These are phyloP conservation scores for Drosophila putrida DNA, from an alignment of 2,888 invertebrate species.

Conservation along the genomic window DNA sequence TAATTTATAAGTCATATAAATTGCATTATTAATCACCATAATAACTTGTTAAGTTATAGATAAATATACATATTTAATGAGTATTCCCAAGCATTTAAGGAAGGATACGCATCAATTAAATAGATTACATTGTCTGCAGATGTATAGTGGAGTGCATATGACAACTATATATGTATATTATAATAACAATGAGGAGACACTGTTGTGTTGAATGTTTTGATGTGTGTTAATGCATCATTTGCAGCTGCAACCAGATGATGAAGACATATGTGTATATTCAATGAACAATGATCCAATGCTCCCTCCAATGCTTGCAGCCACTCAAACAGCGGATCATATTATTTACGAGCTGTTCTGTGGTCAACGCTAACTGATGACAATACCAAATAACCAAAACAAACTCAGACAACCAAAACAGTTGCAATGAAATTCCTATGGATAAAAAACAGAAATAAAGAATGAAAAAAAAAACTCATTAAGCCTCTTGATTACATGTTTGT, in stretches of 20 bases:
- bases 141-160: slow-evolving; percentile 39
- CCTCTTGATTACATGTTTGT: slow-evolving; percentile 53
- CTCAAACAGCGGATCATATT: slow-evolving; percentile 41
- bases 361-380: slow-evolving; percentile 53
- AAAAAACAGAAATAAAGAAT: slow-evolving; percentile 3
- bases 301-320: slow-evolving; percentile 23
- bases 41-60: slow-evolving; percentile 7
- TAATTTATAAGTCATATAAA: neutral
- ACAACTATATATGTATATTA: slow-evolving; percentile 54
- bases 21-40: slow-evolving; percentile 6
- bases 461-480: slow-evolving; percentile 49
- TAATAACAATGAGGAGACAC: slow-evolving; percentile 59
- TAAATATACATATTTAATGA: slow-evolving; percentile 17
- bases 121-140: slow-evolving; percentile 55
- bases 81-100: slow-evolving; percentile 37
- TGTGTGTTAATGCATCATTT: slow-evolving; percentile 19
- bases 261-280: slow-evolving; percentile 66
- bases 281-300: slow-evolving; percentile 65
- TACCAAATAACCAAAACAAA: slow-evolving; percentile 50
- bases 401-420: slow-evolving; percentile 40
- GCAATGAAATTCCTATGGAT: slow-evolving; percentile 56
- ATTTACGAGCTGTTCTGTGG: slow-evolving; percentile 35
- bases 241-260: slow-evolving; percentile 55
- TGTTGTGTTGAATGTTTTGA: slow-evolving; percentile 50
- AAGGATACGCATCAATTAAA: slow-evolving; percentile 48